These are phyloP conservation scores for Trissolcus basalis DNA, from an alignment of 1,140 invertebrate genomes.

Conservation along the genomic window DNA sequence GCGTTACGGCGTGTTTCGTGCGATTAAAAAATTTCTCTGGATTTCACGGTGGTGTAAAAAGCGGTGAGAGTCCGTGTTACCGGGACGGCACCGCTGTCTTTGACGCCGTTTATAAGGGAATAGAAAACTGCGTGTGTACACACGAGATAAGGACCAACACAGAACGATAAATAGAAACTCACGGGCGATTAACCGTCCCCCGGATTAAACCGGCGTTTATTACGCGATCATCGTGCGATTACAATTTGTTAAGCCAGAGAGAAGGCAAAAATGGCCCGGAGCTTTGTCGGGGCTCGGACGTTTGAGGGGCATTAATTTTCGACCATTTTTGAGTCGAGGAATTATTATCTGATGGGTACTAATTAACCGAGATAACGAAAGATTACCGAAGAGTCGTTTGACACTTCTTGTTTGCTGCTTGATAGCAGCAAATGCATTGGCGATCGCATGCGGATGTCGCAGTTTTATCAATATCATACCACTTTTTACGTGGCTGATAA, in stretches of 20 bases:
- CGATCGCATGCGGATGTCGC: too few relatives aligned
- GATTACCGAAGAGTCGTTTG: too few relatives aligned
- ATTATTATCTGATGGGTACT: too few relatives aligned
- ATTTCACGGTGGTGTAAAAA: slow-evolving; percentile 61
- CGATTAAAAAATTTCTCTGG: slow-evolving; percentile 58
- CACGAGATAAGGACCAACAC: slow-evolving; percentile 48
- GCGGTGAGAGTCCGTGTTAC: slow-evolving; percentile 58
- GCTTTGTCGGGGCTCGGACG: slow-evolving; percentile 29
- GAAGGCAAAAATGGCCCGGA: slow-evolving; percentile 3
- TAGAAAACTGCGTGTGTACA: slow-evolving; percentile 56
- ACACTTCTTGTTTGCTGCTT: background rate
- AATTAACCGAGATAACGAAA: too few relatives aligned
- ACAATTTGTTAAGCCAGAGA: slow-evolving; percentile 43
- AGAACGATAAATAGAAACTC: slow-evolving; percentile 58
- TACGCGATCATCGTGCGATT: slow-evolving; percentile 55
- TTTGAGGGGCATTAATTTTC: too few relatives aligned
- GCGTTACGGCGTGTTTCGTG: slow-evolving; percentile 55
- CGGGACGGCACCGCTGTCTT: slow-evolving; percentile 56
- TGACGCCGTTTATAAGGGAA: slow-evolving; percentile 61
- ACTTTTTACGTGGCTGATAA: too few relatives aligned
- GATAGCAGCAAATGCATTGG: too few relatives aligned
- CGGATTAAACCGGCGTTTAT: slow-evolving; percentile 53
- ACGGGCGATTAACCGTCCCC: slow-evolving; percentile 52
- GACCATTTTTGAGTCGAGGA: too few relatives aligned
- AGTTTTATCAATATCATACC: too few relatives aligned